Evolutionary conservation across 2,797 vertebrate genomes (phyloP).

Genomic region (Hippoglossus hippoglossus): DNA sequence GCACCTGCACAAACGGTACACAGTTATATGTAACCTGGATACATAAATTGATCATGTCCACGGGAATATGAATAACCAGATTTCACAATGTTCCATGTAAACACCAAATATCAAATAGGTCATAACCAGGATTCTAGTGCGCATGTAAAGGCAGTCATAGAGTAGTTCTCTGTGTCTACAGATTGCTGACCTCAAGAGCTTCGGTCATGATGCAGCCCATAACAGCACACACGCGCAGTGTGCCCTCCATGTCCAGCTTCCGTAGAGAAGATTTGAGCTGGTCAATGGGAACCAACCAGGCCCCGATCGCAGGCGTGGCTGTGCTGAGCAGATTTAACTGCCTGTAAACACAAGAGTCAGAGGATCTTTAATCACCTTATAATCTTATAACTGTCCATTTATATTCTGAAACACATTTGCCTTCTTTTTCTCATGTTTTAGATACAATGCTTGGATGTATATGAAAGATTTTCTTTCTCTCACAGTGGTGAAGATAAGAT

Average conservation of each 20-base stretch:
- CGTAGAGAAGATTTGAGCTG: conserved; percentile 96
- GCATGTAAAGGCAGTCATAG: neutral
- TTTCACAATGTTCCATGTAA: no score
- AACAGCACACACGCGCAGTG: conserved; percentile 93
- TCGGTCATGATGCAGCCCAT: conserved; percentile 99
- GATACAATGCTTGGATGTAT: neutral
- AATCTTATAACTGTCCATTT: neutral
- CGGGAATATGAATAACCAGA: no score
- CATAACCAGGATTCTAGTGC: no score
- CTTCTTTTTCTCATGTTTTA: neutral
- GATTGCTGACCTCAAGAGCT: conserved; percentile 90
- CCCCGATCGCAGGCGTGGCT: conserved; percentile 95
- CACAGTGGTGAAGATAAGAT: neutral
- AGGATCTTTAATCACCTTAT: neutral
- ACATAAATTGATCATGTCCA: no score
- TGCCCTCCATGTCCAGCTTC: conserved; percentile 94
- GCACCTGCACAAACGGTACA: no score
- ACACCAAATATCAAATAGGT: no score
- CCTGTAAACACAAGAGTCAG: conserved; percentile 71
- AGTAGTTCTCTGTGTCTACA: neutral
- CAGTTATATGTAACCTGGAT: no score
- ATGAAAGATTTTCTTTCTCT: neutral
- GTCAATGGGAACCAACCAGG: conserved; percentile 98
- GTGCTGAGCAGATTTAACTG: conserved; percentile 98
- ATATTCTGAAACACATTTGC: neutral